These are phyloP conservation scores for Anguilla obscura DNA, from an alignment of 2,797 vertebrate genomes.

Conservation along the genomic window DNA sequence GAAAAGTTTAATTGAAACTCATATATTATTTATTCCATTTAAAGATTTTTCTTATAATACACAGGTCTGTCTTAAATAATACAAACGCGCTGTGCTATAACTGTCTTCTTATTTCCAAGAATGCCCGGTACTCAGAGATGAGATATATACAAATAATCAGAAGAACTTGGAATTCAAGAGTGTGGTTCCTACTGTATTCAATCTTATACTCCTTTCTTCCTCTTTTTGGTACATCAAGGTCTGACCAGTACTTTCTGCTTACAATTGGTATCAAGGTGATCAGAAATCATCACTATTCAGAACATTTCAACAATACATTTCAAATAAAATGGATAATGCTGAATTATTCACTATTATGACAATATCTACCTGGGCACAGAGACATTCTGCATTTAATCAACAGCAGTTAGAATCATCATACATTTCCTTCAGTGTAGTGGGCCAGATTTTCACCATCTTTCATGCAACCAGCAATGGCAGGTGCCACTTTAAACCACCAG, in stretches of 20 bases:
- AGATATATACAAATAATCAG: slow-evolving; percentile 62
- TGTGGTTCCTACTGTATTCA: slow-evolving; percentile 56
- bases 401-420: slow-evolving; percentile 2
- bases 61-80: slow-evolving; percentile 80
- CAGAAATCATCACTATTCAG: slow-evolving; percentile 57
- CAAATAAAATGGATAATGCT: slow-evolving; percentile 40
- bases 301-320: slow-evolving; percentile 64
- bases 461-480: background rate
- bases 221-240: slow-evolving; percentile 66
- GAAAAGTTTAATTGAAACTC: slow-evolving; percentile 67
- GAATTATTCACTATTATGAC: slow-evolving; percentile 11
- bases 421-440: background rate
- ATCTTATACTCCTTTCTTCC: slow-evolving; percentile 38
- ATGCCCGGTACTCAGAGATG: slow-evolving; percentile 71
- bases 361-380: slow-evolving; percentile 5
- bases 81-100: slow-evolving; percentile 81
- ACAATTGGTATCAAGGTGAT: slow-evolving; percentile 53
- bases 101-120: slow-evolving; percentile 71
- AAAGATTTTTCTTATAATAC: slow-evolving; percentile 82
- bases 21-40: slow-evolving; percentile 89
- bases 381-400: slow-evolving; percentile 14
- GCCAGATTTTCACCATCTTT: slow-evolving; percentile 11
- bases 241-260: slow-evolving; percentile 56
- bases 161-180: slow-evolving; percentile 56
- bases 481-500: background rate